phyloP scores from a whole-genome alignment of 2,797 vertebrate species.

The Xenentodon cancila region DNA sequence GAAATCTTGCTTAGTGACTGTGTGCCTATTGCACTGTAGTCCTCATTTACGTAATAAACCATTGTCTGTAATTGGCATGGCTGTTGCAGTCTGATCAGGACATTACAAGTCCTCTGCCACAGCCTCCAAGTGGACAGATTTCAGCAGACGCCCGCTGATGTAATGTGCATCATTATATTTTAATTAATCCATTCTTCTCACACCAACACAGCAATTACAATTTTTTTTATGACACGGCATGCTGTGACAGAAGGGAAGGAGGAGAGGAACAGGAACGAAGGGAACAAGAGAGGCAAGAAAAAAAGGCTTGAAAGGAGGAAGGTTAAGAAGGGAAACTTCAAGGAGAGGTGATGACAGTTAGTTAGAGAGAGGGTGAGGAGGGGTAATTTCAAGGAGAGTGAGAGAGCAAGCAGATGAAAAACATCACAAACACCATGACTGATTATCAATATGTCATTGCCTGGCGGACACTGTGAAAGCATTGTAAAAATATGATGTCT shows the following conservation, averaged over 20 bases:
- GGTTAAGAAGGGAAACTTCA: conserved; percentile 28
- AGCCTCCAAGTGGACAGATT: conserved; percentile 76
- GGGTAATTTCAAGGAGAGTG: conserved; percentile 42
- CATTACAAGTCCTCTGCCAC: conserved; percentile 76
- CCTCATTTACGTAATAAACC: conserved; percentile 69
- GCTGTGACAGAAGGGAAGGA: conserved; percentile 65
- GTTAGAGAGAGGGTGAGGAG: conserved; percentile 25
- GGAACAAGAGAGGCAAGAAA: conserved; percentile 12
- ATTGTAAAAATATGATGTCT: conserved; percentile 78
- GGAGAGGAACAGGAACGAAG: conserved; percentile 47
- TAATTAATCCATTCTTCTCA: conserved; percentile 82
- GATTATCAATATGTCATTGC: conserved; percentile 72
- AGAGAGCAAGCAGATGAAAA: conserved; percentile 56
- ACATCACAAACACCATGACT: conserved; percentile 66
- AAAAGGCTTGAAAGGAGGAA: conserved; percentile 28
- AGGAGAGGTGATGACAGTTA: conserved; percentile 30
- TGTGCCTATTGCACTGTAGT: conserved; percentile 52
- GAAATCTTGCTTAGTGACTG: conserved; percentile 67
- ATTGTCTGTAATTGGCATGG: conserved; percentile 79
- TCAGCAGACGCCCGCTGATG: conserved; percentile 73
- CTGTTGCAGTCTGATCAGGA: conserved; percentile 70
- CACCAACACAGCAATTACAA: conserved; percentile 79
- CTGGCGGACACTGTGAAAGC: conserved; percentile 74
- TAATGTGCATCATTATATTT: conserved; percentile 82
- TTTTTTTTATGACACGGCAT: conserved; percentile 72